These are phyloP conservation scores for Daboia siamensis DNA, from an alignment of 2,113 vertebrate genomes.

Conservation along the genomic window DNA sequence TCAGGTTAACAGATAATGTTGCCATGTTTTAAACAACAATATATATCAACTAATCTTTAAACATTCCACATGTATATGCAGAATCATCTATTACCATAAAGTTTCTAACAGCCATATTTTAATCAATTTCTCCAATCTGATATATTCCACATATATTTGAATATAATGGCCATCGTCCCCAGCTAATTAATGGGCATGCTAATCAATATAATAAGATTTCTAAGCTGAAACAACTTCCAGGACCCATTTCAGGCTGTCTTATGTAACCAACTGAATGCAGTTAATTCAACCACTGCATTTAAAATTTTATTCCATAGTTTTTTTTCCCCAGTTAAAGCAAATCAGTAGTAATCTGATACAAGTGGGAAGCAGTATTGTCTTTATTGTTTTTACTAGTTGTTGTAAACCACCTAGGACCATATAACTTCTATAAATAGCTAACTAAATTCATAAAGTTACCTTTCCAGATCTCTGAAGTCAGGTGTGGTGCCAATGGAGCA, in stretches of 20 bases:
- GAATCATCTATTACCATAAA: not conserved
- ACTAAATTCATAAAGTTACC: constrained; percentile 68
- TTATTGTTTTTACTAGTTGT: not conserved
- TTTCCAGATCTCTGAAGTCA: constrained; percentile 95
- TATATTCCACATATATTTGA: not conserved
- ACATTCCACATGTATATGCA: not conserved
- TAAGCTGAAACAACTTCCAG: not conserved
- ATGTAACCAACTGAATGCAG: not conserved
- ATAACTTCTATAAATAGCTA: not conserved
- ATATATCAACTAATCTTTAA: not conserved
- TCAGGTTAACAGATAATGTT: not conserved
- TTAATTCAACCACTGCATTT: not conserved
- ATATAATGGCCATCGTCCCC: not conserved
- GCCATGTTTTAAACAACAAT: not conserved
- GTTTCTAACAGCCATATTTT: not conserved
- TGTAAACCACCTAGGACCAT: not conserved
- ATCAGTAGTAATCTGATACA: not conserved
- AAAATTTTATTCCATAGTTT: not conserved
- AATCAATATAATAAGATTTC: not conserved
- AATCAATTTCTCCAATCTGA: not conserved
- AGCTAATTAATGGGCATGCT: not conserved
- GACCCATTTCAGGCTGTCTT: not conserved
- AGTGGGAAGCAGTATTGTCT: not conserved
- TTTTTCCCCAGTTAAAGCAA: not conserved
- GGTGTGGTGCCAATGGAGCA: constrained; percentile 88